Percentiles rank a stretch among this genome's conserved stretches.
phyloP scores from a whole-genome alignment of 35 echinoderm and acorn worm genomes.

The Heliocidaris tuberculata region DNA sequence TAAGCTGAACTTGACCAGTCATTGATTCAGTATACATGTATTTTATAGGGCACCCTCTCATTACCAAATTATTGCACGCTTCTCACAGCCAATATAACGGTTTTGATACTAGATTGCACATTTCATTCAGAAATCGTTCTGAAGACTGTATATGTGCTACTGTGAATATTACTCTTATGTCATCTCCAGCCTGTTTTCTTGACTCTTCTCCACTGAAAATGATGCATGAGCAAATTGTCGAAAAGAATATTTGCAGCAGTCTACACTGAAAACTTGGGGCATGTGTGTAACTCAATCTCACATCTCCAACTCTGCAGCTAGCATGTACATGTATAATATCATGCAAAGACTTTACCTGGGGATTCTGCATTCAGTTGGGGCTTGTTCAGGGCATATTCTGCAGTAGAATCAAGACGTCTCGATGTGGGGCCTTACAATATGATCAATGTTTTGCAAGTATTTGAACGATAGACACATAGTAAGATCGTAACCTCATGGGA shows the following conservation, averaged over 20 bases:
- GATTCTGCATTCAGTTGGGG: not conserved
- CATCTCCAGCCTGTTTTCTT: not conserved
- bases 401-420: not conserved
- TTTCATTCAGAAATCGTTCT: too few species aligned
- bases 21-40: not conserved
- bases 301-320: not conserved
- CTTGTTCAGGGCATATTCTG: not conserved
- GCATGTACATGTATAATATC: not conserved
- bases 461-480: not conserved
- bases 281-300: not conserved
- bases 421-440: not conserved
- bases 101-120: too few species aligned
- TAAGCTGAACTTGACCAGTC: not conserved
- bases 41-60: not conserved
- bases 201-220: not conserved
- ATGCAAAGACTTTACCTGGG: not conserved
- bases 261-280: not conserved
- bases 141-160: too few species aligned
- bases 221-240: not conserved
- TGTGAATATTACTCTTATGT: not conserved
- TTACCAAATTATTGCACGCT: not conserved
- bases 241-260: not conserved
- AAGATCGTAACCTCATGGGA: too few species aligned
- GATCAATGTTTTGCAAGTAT: not conserved
- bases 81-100: too few species aligned